Evolutionary conservation across 1,140 invertebrate genomes (phyloP).

Genomic region (Octopus bimaculoides): DNA sequence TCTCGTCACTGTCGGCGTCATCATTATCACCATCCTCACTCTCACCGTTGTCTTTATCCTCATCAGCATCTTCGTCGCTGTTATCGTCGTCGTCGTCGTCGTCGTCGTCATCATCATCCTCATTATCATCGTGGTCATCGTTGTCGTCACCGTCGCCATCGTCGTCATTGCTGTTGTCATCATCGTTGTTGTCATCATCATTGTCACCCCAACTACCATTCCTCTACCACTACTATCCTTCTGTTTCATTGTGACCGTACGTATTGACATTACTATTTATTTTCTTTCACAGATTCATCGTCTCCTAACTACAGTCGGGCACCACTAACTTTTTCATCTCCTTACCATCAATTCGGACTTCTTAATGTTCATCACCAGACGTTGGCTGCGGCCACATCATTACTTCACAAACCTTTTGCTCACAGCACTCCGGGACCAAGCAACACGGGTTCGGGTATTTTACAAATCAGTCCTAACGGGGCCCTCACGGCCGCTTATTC

Average conservation of each 20-base stretch:
- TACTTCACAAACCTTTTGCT: constrained; percentile 23
- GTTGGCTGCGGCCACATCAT: constrained; percentile 15
- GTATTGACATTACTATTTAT: background rate
- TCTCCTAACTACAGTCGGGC: background rate
- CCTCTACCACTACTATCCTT: no score
- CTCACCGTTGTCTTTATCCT: no score
- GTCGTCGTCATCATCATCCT: no score
- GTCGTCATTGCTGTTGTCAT: no score
- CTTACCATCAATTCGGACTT: constrained; percentile 23
- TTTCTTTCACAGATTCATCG: background rate
- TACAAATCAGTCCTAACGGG: background rate
- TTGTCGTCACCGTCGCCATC: no score
- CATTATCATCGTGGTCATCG: no score
- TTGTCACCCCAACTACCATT: background rate
- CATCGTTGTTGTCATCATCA: background rate
- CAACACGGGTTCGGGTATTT: background rate
- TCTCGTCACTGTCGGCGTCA: no score
- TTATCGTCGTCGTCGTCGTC: no score
- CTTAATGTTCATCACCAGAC: constrained; percentile 30
- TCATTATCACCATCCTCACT: no score
- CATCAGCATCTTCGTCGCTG: no score
- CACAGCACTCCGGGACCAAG: background rate
- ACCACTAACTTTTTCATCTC: constrained; percentile 12
- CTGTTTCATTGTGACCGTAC: no score
- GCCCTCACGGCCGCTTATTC: constrained; percentile 11